Base-by-base conservation (phyloP, 2,888 invertebrate genomes). In the Baronia brevicornis region DNA sequence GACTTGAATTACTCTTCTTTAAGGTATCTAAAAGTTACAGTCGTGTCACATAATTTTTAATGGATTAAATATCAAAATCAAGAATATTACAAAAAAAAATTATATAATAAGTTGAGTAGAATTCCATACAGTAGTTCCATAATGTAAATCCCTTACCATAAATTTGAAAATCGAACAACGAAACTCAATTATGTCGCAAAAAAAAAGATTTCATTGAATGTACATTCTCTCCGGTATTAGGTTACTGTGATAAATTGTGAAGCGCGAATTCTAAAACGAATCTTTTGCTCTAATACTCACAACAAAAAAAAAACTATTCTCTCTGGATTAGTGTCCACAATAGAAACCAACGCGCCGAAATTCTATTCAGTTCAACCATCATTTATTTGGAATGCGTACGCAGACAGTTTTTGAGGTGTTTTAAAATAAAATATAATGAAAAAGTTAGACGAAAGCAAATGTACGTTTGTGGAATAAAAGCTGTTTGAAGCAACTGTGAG, bases 251-350 rank as follows among this genome's bases (percentile, higher is more conserved):
- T 21, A 30, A 30, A 36, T 36, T 26, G 27, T 26, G 27, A 18
- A 11, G 26, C 22, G 27, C 23, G 27, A 27, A 20, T 34, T 34
- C 31, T 23, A 23, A 31, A 22, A 8, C 22, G 29, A 26, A 34
- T 28, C 32, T 29, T 33, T 37, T 29, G 9, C 28, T 20, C 9
- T 10, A 25, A 38, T 18, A 18, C 12, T 13, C 15, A n/a, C n/a
- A 8, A 14, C 8, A 23, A 39, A 39, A 40, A 36, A 43, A 41
- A 36, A 23, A 10, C 43, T 38, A 40, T 44, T 46, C 35, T 42
- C 42, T 33, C 17, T 32, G 44, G 46, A 46, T 46, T 46, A 46
- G 28, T 34, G 22, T 7, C 29, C 19, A 46, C 41, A 46, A 46
- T 39, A 27, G 36, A 31, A 26, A 21, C 21, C 17, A 35, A 40